Percentiles rank a stretch among this genome's conserved stretches.
These are phyloP conservation scores for Ianthella basta DNA, from an alignment of 37 sponge, comb jelly and placozoan genomes.

Conservation along the genomic window DNA sequence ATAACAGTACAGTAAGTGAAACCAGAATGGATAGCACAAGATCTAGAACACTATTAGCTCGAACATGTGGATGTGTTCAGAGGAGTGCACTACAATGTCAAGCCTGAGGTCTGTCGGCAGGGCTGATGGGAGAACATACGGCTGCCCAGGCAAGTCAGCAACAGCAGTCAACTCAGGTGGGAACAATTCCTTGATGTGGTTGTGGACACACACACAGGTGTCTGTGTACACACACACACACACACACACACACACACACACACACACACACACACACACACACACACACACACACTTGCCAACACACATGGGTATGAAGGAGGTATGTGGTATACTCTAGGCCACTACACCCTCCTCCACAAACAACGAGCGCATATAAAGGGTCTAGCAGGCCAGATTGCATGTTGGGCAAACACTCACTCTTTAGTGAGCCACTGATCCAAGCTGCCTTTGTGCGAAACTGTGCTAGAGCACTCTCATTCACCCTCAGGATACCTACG, in stretches of 20 bases:
- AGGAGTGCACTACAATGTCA: too few species aligned
- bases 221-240: constrained; percentile 30
- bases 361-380: too few species aligned
- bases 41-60: too few species aligned
- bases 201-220: constrained; percentile 14
- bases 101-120: too few species aligned
- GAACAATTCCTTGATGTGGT: too few species aligned
- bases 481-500: background rate
- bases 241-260: constrained; percentile 44
- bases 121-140: too few species aligned
- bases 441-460: background rate
- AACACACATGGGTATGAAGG: too few species aligned
- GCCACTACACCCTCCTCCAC: too few species aligned
- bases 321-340: background rate
- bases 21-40: too few species aligned
- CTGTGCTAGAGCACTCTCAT: background rate
- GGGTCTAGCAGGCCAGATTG: background rate
- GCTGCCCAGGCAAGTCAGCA: too few species aligned
- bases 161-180: too few species aligned
- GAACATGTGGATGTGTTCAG: too few species aligned
- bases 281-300: constrained; percentile 10
- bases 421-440: background rate
- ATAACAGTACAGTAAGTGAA: background rate
- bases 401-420: background rate
- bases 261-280: constrained; percentile 34